Percentiles rank a stretch among this genome's conserved stretches.
Evolutionary conservation across 2,797 vertebrate species (phyloP).

Genomic region (Nasua narica): DNA sequence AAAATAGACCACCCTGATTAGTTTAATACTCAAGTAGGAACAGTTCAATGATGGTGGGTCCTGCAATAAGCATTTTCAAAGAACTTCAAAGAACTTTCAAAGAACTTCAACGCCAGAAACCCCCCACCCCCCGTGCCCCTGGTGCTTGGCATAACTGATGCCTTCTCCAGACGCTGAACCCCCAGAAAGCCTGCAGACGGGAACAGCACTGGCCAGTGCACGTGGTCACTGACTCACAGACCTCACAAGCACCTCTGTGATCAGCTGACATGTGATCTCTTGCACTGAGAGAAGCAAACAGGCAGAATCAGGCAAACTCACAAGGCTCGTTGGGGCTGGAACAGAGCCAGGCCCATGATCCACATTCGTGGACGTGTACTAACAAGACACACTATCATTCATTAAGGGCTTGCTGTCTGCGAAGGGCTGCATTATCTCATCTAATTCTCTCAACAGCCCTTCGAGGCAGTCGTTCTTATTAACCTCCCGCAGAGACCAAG

Average conservation of each 20-base stretch:
- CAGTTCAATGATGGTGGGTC: neutral
- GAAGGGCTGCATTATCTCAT: neutral
- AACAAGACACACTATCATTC: neutral
- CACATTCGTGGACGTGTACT: fast-evolving
- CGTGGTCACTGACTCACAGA: neutral
- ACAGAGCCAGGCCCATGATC: neutral
- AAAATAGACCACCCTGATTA: neutral
- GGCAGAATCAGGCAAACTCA: neutral
- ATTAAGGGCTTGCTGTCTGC: neutral
- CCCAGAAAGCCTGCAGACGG: neutral
- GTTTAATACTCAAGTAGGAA: too few relatives aligned
- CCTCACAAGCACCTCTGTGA: neutral
- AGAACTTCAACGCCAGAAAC: neutral
- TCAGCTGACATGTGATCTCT: neutral
- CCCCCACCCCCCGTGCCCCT: neutral
- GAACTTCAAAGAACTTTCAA: neutral
- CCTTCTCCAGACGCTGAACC: neutral
- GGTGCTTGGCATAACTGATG: fast-evolving
- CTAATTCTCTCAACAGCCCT: neutral
- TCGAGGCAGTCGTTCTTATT: neutral
- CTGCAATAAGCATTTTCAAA: neutral
- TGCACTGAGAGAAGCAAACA: neutral
- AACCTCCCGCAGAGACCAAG: neutral
- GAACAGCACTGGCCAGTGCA: neutral
- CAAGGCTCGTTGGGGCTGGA: neutral